Conservation (phyloP, 2,888 invertebrate genomes). For the Nomada goodeniana region DNA sequence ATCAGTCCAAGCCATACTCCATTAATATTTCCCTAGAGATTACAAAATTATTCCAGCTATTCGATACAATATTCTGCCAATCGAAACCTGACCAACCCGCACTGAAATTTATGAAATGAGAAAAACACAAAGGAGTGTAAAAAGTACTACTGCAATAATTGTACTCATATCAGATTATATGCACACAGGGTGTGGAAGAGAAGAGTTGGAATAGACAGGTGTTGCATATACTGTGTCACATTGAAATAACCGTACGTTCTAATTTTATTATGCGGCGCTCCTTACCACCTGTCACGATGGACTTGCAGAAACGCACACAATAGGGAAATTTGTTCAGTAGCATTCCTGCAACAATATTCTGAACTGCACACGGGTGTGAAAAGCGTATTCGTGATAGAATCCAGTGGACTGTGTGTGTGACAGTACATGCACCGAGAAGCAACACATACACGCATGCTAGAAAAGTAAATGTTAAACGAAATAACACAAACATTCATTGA, state of each 20-base stretch:
- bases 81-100: too few relatives aligned
- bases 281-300: conserved; percentile 79
- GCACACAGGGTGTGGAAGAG: not conserved
- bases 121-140: not conserved
- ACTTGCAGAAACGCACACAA: conserved; percentile 76
- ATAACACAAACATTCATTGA: conserved; percentile 67
- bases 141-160: conserved; percentile 17
- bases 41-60: too few relatives aligned
- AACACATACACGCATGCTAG: conserved; percentile 78
- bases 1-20: too few relatives aligned
- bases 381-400: conserved; percentile 76
- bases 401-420: conserved; percentile 74
- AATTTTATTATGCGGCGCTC: conserved; percentile 69
- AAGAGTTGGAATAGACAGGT: not conserved
- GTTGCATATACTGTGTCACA: conserved; percentile 39
- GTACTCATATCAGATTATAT: conserved; percentile 9
- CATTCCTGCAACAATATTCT: conserved; percentile 71
- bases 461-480: conserved; percentile 74
- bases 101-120: too few relatives aligned
- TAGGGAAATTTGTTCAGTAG: conserved; percentile 70
- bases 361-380: conserved; percentile 70
- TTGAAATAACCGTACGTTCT: conserved; percentile 1
- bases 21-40: too few relatives aligned
- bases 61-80: too few relatives aligned
- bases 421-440: conserved; percentile 80